Evolutionary conservation across 2,888 invertebrate species (phyloP).

Genomic region (Nemapogon koenigi): DNA sequence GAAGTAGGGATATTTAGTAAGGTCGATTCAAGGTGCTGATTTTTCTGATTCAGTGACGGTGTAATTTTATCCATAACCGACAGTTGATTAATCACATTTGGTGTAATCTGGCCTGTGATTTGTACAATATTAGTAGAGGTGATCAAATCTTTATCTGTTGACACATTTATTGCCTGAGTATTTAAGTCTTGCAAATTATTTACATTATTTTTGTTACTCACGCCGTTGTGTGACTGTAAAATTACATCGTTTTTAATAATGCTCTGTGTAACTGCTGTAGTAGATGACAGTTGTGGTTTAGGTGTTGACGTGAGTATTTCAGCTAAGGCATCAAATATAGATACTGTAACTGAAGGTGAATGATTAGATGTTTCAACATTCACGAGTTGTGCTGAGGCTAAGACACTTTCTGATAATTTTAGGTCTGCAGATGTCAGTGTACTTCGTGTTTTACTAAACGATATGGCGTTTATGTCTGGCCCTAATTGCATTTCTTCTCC

Average conservation of each 20-base stretch:
- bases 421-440: slow-evolving; percentile 55
- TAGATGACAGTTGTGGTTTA: slow-evolving; percentile 46
- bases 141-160: slow-evolving; percentile 38
- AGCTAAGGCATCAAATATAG: slow-evolving; percentile 66
- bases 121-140: slow-evolving; percentile 58
- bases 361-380: slow-evolving; percentile 64
- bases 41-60: slow-evolving; percentile 33
- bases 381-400: slow-evolving; percentile 52
- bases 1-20: slow-evolving; percentile 38
- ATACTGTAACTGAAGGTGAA: slow-evolving; percentile 64
- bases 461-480: slow-evolving; percentile 56
- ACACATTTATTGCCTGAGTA: slow-evolving; percentile 35
- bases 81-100: slow-evolving; percentile 56
- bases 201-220: slow-evolving; percentile 60
- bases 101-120: slow-evolving; percentile 46
- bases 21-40: slow-evolving; percentile 18
- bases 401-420: slow-evolving; percentile 53
- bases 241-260: slow-evolving; percentile 40
- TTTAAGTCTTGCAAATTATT: slow-evolving; percentile 44
- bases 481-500: slow-evolving; percentile 62
- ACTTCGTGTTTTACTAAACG: slow-evolving; percentile 56
- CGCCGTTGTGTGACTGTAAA: slow-evolving; percentile 51
- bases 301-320: slow-evolving; percentile 63
- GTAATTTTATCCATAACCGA: slow-evolving; percentile 46
- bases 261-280: slow-evolving; percentile 45